phyloP scores from a whole-genome alignment of 2,113 vertebrate species.

The Eidolon helvum region DNA sequence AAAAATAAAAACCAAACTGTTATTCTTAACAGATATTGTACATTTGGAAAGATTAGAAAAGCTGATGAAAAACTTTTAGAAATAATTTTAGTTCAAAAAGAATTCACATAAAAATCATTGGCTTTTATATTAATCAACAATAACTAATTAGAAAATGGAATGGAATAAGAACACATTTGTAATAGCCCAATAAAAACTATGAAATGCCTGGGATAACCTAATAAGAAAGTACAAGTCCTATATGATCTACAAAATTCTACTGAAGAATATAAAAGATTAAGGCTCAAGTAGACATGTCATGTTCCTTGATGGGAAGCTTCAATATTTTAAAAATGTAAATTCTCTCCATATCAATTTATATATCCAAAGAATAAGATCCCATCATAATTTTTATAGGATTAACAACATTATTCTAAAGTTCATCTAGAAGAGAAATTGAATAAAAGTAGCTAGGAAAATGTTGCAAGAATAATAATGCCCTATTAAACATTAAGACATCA shows the following conservation, averaged over 20 bases:
- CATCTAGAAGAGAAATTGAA: conserved; percentile 9
- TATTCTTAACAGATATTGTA: not conserved
- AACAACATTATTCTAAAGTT: conserved; percentile 26
- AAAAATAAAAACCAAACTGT: not conserved
- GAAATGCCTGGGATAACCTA: not conserved
- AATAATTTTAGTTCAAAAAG: not conserved
- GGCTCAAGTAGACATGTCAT: not conserved
- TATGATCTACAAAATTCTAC: not conserved
- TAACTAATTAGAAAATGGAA: not conserved
- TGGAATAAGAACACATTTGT: not conserved
- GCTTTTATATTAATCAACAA: not conserved
- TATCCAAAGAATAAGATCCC: not conserved
- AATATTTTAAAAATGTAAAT: not conserved
- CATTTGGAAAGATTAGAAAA: not conserved
- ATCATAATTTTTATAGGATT: conserved; percentile 12
- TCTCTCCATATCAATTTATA: not conserved
- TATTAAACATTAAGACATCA: not conserved
- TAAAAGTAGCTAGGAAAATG: conserved; percentile 27
- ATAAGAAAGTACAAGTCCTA: not conserved
- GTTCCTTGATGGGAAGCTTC: not conserved
- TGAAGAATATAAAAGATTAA: not conserved
- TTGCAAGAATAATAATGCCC: not conserved
- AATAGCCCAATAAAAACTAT: not conserved
- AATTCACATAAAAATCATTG: conserved; percentile 24
- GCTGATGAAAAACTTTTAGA: conserved; percentile 6